Evolutionary conservation across 2,797 vertebrate species (phyloP).

Genomic region (Furcifer pardalis): DNA sequence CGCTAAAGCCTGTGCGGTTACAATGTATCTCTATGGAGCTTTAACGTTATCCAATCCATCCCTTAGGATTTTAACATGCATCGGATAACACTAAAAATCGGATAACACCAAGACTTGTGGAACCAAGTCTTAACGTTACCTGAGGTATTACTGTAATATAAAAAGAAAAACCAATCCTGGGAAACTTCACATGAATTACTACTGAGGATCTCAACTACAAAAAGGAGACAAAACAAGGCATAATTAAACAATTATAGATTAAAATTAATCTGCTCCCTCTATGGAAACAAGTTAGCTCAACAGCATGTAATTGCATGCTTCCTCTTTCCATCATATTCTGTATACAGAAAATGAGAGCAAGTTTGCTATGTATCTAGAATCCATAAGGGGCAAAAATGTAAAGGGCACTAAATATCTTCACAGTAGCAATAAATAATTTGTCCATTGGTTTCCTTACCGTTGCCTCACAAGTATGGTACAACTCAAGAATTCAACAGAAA

Average conservation of each 20-base stretch:
- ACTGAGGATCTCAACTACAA: not conserved
- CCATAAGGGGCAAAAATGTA: not conserved
- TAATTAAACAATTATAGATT: not conserved
- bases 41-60: too few relatives aligned
- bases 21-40: too few relatives aligned
- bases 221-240: not conserved
- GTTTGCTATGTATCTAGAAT: not conserved
- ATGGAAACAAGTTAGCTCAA: not conserved
- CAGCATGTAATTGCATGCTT: not conserved
- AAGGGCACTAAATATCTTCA: not conserved
- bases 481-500: not conserved
- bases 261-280: not conserved
- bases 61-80: too few relatives aligned
- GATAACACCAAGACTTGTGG: too few relatives aligned
- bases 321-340: not conserved
- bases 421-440: constrained; percentile 1
- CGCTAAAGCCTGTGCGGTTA: too few relatives aligned
- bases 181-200: too few relatives aligned
- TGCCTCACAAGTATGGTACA: not conserved
- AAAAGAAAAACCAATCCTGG: too few relatives aligned
- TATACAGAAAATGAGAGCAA: not conserved
- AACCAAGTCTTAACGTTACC: too few relatives aligned
- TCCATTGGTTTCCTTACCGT: not conserved
- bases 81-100: too few relatives aligned
- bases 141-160: too few relatives aligned